These are phyloP conservation scores for Caenorhabditis remanei DNA, from an alignment of 1,140 invertebrate species.

Conservation along the genomic window DNA sequence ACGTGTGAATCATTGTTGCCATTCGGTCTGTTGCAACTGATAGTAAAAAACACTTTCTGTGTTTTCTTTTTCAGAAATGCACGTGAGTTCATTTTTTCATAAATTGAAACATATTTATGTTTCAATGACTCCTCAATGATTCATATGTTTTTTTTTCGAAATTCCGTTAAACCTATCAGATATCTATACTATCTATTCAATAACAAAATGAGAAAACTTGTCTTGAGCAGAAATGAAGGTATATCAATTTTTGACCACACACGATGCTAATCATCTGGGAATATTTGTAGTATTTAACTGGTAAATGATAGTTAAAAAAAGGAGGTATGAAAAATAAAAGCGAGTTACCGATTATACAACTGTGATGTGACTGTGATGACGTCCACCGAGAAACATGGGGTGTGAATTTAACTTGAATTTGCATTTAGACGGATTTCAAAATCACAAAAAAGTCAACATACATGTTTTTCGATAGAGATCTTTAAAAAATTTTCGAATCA, in stretches of 20 bases:
- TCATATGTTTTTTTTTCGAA: too few relatives aligned
- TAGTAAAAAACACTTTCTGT: background rate
- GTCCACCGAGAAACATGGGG: background rate
- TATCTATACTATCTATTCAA: too few relatives aligned
- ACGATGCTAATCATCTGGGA: too few relatives aligned
- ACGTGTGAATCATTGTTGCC: conserved; percentile 38
- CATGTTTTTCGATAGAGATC: conserved; percentile 23
- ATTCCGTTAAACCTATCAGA: too few relatives aligned
- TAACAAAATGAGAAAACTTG: too few relatives aligned
- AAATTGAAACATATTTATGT: too few relatives aligned
- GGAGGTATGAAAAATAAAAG: background rate
- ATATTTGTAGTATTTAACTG: too few relatives aligned
- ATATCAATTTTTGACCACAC: too few relatives aligned
- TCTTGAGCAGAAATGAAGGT: too few relatives aligned
- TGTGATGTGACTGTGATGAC: background rate
- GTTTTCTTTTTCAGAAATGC: background rate
- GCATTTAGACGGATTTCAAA: conserved; percentile 50
- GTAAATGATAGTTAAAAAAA: too few relatives aligned
- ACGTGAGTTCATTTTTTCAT: too few relatives aligned
- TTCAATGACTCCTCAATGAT: too few relatives aligned
- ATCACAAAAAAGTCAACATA: conserved; percentile 16
- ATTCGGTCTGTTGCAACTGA: conserved; percentile 1
- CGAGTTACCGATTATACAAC: background rate
- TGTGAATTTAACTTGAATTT: background rate
- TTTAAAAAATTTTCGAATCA: background rate